phyloP scores from a whole-genome alignment of 2,797 vertebrate genomes.

The Gadopsis marmoratus region DNA sequence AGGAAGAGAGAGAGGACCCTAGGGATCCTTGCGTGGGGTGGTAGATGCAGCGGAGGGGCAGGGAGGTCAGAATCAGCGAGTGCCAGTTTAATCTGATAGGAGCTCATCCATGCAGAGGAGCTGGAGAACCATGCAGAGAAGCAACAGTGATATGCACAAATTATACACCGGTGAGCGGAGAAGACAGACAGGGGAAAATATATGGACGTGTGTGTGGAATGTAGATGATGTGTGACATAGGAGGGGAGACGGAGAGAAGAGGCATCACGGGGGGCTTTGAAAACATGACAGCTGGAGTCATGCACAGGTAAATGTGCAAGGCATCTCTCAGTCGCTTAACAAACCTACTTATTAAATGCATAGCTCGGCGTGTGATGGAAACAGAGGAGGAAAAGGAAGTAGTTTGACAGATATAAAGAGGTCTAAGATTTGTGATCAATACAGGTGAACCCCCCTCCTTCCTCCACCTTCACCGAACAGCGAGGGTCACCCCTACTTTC shows the following conservation, averaged over 20 bases:
- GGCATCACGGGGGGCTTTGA: conserved; percentile 58
- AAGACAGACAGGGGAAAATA: conserved; percentile 65
- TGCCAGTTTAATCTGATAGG: conserved; percentile 82
- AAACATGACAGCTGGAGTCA: conserved; percentile 62
- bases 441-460: conserved; percentile 41
- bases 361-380: not conserved
- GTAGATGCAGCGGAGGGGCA: conserved; percentile 44
- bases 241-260: conserved; percentile 29
- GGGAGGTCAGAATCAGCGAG: conserved; percentile 71
- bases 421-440: conserved; percentile 32
- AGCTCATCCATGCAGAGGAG: conserved; percentile 83
- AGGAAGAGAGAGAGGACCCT: conserved; percentile 37
- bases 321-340: conserved; percentile 33
- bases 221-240: conserved; percentile 65
- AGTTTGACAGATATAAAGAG: not conserved
- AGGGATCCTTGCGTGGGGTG: conserved; percentile 60
- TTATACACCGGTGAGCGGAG: conserved; percentile 68
- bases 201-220: conserved; percentile 71
- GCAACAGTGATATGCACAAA: conserved; percentile 80
- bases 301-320: conserved; percentile 51
- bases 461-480: conserved; percentile 53
- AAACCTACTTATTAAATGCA: conserved; percentile 26
- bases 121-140: conserved; percentile 77
- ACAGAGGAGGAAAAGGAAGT: not conserved
- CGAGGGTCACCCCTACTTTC: conserved; percentile 77